Percentiles rank a stretch among this genome's conserved stretches.
Evolutionary conservation across 1,140 invertebrate genomes (phyloP).

Genomic region (Papilio machaon): DNA sequence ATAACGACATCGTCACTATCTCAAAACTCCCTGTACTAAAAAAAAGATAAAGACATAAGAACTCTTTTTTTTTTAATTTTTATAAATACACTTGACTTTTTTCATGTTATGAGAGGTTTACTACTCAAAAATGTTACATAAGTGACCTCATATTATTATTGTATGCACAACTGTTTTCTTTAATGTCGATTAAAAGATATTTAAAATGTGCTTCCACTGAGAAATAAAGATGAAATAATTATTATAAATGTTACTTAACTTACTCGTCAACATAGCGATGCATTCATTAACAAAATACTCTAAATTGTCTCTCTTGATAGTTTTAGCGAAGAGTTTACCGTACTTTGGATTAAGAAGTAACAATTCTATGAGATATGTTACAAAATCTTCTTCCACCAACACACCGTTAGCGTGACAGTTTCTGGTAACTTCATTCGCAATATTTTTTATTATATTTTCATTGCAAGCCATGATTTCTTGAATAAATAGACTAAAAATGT

Average conservation of each 20-base stretch:
- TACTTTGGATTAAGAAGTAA: slow-evolving; percentile 81
- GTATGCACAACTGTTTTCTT: too few relatives aligned
- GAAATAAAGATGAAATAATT: not conserved
- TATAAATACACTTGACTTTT: too few relatives aligned
- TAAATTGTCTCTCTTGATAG: slow-evolving; percentile 74
- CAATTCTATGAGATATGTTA: slow-evolving; percentile 74
- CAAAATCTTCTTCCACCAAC: slow-evolving; percentile 66
- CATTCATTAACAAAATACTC: slow-evolving; percentile 79
- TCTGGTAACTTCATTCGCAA: slow-evolving; percentile 78
- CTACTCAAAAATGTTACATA: too few relatives aligned
- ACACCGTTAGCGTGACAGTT: slow-evolving; percentile 63
- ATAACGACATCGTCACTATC: too few relatives aligned
- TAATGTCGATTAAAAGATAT: not conserved
- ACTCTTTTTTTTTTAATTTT: too few relatives aligned
- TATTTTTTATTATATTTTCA: slow-evolving; percentile 78
- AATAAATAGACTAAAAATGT: slow-evolving; percentile 30
- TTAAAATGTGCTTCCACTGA: not conserved
- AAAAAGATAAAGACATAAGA: too few relatives aligned
- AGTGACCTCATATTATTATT: too few relatives aligned
- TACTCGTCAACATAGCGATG: slow-evolving; percentile 71
- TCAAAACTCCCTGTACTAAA: too few relatives aligned
- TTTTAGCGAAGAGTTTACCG: slow-evolving; percentile 73
- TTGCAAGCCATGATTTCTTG: slow-evolving; percentile 65
- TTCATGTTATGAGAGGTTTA: too few relatives aligned
- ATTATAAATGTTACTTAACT: slow-evolving; percentile 43